Conservation (phyloP, 1,140 invertebrate species). For the Catajapyx aquilonaris region DNA sequence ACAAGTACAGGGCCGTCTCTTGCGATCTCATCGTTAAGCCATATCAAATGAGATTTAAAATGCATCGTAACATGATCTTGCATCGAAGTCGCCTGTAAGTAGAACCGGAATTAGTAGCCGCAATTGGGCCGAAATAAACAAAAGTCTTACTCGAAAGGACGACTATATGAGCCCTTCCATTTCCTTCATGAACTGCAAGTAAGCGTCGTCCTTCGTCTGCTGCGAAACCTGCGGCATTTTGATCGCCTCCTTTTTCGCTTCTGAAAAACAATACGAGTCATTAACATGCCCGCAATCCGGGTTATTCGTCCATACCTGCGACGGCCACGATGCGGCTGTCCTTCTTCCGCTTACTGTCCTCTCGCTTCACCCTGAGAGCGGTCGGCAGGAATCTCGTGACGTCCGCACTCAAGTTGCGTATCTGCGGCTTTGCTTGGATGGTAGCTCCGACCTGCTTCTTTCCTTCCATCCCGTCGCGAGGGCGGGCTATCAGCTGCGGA, state of each 20-base stretch:
- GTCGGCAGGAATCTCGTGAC: conserved; percentile 88
- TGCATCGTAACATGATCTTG: too few species aligned
- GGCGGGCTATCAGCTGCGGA: conserved; percentile 50
- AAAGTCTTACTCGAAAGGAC: too few species aligned
- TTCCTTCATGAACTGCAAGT: conserved; percentile 95
- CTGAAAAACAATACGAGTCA: conserved; percentile 4
- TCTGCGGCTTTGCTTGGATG: conserved; percentile 88
- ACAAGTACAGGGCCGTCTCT: too few species aligned
- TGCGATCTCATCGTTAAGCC: too few species aligned
- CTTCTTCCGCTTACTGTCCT: conserved; percentile 36
- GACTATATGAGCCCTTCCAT: conserved; percentile 75
- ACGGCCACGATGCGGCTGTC: conserved; percentile 20
- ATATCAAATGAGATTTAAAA: too few species aligned
- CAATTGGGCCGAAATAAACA: too few species aligned
- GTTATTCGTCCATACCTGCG: background rate
- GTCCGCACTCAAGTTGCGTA: conserved; percentile 86
- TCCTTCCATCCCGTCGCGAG: conserved; percentile 25
- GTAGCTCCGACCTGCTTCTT: conserved; percentile 44
- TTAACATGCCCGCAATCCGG: background rate
- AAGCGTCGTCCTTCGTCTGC: conserved; percentile 91
- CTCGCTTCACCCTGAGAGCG: conserved; percentile 68
- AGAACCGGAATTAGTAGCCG: too few species aligned
- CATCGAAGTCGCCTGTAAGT: too few species aligned
- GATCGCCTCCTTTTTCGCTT: conserved; percentile 10
- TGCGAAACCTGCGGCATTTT: too few species aligned